Conservation (phyloP, 2,113 vertebrate species). For the Pedionomus torquatus region DNA sequence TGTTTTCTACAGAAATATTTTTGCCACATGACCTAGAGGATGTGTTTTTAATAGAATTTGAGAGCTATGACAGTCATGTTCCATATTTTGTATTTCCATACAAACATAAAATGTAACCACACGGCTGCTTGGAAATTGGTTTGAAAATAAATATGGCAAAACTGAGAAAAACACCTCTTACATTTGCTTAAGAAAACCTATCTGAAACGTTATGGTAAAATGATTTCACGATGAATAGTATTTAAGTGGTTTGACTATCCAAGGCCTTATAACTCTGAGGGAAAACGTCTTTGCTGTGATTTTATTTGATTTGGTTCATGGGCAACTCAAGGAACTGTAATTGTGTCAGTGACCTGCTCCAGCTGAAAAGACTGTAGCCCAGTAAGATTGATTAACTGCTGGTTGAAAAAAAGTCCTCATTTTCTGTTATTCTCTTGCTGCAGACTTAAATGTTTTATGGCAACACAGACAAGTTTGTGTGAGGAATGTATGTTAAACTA, state of each 20-base stretch:
- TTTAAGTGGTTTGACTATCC: neutral
- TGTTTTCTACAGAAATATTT: slow-evolving; percentile 30
- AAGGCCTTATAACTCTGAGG: slow-evolving; percentile 3
- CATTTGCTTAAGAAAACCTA: no score
- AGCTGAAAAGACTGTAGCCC: slow-evolving; percentile 50
- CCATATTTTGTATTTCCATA: slow-evolving; percentile 54
- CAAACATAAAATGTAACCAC: slow-evolving; percentile 38
- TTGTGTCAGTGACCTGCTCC: slow-evolving; percentile 59
- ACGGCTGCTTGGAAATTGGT: neutral
- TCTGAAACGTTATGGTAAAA: neutral
- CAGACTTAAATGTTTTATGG: slow-evolving; percentile 61
- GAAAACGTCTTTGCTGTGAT: slow-evolving; percentile 37
- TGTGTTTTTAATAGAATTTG: slow-evolving; percentile 20
- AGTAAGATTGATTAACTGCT: slow-evolving; percentile 63
- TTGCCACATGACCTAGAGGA: slow-evolving; percentile 28
- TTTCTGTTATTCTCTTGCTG: slow-evolving; percentile 60
- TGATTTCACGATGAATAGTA: neutral
- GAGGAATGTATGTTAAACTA: slow-evolving; percentile 61
- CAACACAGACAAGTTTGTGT: slow-evolving; percentile 45
- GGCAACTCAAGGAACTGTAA: slow-evolving; percentile 51
- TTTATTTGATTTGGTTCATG: slow-evolving; percentile 59
- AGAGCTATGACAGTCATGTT: slow-evolving; percentile 19
- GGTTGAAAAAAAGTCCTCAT: slow-evolving; percentile 31
- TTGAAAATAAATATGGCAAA: slow-evolving; percentile 34
- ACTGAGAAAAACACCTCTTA: no score